These are phyloP conservation scores for Cyprinodon diabolis DNA, from an alignment of 2,797 vertebrate genomes.

Conservation along the genomic window DNA sequence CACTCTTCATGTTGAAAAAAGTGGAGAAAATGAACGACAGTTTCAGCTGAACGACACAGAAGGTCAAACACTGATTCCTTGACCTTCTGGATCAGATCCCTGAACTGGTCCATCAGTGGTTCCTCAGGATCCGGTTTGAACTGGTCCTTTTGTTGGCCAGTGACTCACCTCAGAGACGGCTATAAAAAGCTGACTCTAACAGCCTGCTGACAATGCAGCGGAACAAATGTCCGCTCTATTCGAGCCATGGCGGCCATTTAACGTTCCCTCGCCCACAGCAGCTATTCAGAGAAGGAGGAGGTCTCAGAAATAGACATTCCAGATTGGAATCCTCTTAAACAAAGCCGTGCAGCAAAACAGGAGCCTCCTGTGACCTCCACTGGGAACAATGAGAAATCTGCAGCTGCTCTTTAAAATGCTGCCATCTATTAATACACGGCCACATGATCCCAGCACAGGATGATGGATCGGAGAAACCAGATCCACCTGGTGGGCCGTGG, in stretches of 20 bases:
- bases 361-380: slow-evolving; percentile 41
- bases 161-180: slow-evolving; percentile 31
- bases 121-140: not conserved
- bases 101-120: too few species aligned
- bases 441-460: slow-evolving; percentile 24
- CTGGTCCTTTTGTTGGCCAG: slow-evolving; percentile 5
- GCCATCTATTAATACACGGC: slow-evolving; percentile 39
- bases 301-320: slow-evolving; percentile 64
- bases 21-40: too few species aligned
- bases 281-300: slow-evolving; percentile 67
- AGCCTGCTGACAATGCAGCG: slow-evolving; percentile 51
- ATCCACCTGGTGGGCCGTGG: not conserved
- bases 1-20: too few species aligned
- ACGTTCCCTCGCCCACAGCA: slow-evolving; percentile 47
- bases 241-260: slow-evolving; percentile 63
- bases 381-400: slow-evolving; percentile 41
- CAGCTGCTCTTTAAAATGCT: slow-evolving; percentile 24
- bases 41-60: too few species aligned
- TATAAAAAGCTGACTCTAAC: slow-evolving; percentile 53
- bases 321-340: slow-evolving; percentile 18
- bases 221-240: slow-evolving; percentile 66
- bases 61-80: too few species aligned
- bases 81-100: too few species aligned
- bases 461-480: not conserved
- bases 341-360: slow-evolving; percentile 27